Conservation (phyloP, 1,140 invertebrate species). For the Grapholita molesta region DNA sequence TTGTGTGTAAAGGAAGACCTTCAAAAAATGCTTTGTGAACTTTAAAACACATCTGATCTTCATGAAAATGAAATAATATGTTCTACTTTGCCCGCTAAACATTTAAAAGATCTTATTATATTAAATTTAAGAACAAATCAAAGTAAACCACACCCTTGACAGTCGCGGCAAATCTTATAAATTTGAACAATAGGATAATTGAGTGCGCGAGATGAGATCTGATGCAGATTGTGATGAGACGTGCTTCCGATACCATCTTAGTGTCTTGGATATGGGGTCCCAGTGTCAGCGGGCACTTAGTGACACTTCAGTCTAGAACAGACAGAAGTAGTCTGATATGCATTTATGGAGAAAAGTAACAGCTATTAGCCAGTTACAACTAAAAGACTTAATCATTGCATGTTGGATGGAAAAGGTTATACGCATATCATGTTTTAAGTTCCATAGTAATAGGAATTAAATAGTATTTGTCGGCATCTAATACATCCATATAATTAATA, state of each 20-base stretch:
- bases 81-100: no score
- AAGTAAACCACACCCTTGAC: background rate
- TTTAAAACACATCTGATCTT: no score
- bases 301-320: no score
- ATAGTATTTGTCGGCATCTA: background rate
- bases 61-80: no score
- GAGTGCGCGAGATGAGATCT: slow-evolving; percentile 28
- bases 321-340: no score
- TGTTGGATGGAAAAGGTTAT: no score
- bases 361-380: no score
- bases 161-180: slow-evolving; percentile 10
- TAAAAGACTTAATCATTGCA: no score
- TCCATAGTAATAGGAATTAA: background rate
- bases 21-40: no score
- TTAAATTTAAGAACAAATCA: background rate
- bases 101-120: background rate
- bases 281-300: background rate
- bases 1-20: no score
- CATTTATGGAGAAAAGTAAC: no score
- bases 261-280: slow-evolving; percentile 18
- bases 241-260: slow-evolving; percentile 43
- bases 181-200: slow-evolving; percentile 10
- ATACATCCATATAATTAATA: background rate
- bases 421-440: no score
- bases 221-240: slow-evolving; percentile 38